A percentile compares a stretch with the other conserved stretches of the same genome.
Evolutionary conservation across 2,797 vertebrate species (phyloP).

Genomic region (Myotis findleyi): DNA sequence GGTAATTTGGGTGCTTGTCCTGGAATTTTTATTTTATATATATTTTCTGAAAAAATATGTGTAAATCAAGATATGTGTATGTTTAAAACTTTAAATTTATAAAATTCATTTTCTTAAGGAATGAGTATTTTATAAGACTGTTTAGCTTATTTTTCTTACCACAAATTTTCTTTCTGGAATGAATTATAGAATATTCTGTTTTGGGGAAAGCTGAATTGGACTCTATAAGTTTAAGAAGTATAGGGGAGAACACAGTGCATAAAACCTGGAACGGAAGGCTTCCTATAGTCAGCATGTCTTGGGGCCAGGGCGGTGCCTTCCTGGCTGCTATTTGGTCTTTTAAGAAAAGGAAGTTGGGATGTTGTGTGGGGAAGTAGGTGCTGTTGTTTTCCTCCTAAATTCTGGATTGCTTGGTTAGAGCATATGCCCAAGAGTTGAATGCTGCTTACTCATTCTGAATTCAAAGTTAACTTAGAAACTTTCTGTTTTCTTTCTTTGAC

Average conservation of each 20-base stretch:
- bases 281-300: neutral
- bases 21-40: neutral
- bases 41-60: neutral
- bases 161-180: neutral
- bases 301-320: neutral
- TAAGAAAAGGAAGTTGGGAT: conserved; percentile 11
- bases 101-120: conserved; percentile 34
- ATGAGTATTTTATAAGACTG: neutral
- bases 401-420: neutral
- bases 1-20: neutral
- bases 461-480: conserved; percentile 34
- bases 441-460: neutral
- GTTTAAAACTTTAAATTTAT: conserved; percentile 5
- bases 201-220: conserved; percentile 18
- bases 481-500: conserved; percentile 8
- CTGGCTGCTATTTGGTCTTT: neutral
- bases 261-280: neutral
- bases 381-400: conserved; percentile 23
- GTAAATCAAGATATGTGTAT: neutral
- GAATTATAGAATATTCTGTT: neutral
- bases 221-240: neutral
- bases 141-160: conserved; percentile 22
- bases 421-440: neutral
- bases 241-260: neutral
- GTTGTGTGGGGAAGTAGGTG: neutral